phyloP scores from a whole-genome alignment of 2,113 vertebrate genomes.

The Aphyosemion australe region DNA sequence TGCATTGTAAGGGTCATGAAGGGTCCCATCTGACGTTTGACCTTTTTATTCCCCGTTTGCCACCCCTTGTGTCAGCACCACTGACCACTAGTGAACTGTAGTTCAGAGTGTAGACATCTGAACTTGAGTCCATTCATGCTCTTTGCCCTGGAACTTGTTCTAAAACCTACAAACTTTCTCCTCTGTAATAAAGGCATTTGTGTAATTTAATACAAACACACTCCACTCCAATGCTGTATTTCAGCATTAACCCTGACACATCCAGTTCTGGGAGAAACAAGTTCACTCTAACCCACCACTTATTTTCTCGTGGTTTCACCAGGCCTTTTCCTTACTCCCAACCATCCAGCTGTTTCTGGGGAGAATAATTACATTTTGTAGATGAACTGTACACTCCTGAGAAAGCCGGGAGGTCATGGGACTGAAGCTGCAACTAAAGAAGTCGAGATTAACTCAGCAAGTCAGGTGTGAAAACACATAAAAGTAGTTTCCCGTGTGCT shows the following conservation, averaged over 20 bases:
- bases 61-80: conserved; percentile 23
- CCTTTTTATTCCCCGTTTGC: conserved; percentile 27
- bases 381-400: no score
- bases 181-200: background rate
- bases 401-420: no score
- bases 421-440: no score
- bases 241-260: background rate
- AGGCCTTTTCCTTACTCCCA: conserved; percentile 31
- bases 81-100: conserved; percentile 24
- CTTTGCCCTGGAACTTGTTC: background rate
- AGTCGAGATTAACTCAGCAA: no score
- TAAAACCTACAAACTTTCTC: background rate
- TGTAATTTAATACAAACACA: background rate
- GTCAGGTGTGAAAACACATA: no score
- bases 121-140: conserved; percentile 16
- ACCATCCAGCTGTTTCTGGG: conserved; percentile 34
- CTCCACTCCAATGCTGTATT: background rate
- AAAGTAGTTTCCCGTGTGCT: no score
- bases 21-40: conserved; percentile 46
- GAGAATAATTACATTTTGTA: background rate
- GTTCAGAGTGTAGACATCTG: conserved; percentile 30
- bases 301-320: conserved; percentile 11
- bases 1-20: conserved; percentile 41
- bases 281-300: background rate
- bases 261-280: no score